Conservation (phyloP, 2,113 vertebrate species). For the Proterorhinus semilunaris region DNA sequence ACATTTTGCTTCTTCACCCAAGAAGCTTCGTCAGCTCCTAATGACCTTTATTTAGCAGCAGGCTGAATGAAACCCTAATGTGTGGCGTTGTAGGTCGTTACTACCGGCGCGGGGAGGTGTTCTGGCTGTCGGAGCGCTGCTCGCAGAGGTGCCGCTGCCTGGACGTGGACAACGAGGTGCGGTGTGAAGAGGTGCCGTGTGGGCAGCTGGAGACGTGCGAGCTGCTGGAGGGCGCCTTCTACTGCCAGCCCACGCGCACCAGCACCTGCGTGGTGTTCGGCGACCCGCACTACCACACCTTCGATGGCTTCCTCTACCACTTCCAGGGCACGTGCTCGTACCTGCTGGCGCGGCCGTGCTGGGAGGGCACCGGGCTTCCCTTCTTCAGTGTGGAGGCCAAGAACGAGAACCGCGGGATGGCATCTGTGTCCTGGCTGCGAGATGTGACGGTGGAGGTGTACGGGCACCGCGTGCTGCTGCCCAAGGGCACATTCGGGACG, state of each 20-base stretch:
- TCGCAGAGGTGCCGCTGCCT: constrained; percentile 93
- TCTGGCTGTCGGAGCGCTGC: constrained; percentile 92
- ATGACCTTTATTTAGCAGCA: too few species aligned
- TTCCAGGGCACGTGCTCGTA: constrained; percentile 99
- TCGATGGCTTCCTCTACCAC: constrained; percentile 97
- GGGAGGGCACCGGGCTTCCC: constrained; percentile 85
- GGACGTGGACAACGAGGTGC: constrained; percentile 89
- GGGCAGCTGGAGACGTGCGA: constrained; percentile 91
- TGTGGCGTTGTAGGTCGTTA: constrained; percentile 81
- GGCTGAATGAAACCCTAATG: too few species aligned
- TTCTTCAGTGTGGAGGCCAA: constrained; percentile 97
- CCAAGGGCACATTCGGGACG: constrained; percentile 86
- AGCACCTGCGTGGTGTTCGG: constrained; percentile 97
- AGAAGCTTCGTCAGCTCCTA: too few species aligned
- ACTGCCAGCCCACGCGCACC: constrained; percentile 90
- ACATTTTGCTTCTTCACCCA: too few species aligned
- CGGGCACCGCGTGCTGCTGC: constrained; percentile 87
- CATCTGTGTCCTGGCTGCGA: constrained; percentile 91
- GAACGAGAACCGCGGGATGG: constrained; percentile 91
- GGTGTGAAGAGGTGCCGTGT: constrained; percentile 87
- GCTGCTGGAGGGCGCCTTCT: constrained; percentile 85
- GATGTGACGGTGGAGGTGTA: constrained; percentile 94
- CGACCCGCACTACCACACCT: constrained; percentile 98
- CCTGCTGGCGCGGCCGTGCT: constrained; percentile 90
- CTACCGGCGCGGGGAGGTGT: constrained; percentile 90